Evolutionary conservation across 2,797 vertebrate species (phyloP), one percentile per base, ranked within the genome.

Genomic region (Ctenochaetus hawaiiensis): DNA sequence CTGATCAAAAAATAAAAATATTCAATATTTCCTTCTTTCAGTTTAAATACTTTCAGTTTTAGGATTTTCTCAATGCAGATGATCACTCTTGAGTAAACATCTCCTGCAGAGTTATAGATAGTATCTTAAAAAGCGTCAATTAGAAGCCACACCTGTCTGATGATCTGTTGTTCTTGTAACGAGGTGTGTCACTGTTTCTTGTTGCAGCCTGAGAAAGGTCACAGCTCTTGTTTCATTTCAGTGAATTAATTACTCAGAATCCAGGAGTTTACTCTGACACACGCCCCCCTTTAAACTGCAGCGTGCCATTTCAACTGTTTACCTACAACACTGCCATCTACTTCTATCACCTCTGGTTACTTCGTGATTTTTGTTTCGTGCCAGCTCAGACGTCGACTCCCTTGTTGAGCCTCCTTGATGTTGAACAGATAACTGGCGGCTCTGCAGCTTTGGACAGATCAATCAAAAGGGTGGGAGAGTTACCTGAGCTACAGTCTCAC

Each of bases 401-500:
- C 41, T 68, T 61, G 75, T 78, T 56, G 52, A 43, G 59, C 65
- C 53, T 63, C 41, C 53, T 72, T 47, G 49, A 59, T 60, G 77
- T 77, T 65, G 20, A 75, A 64, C 69, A 70, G 66, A 76, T 63
- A 69, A 74, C 60, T 56, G 82, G 13, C 58, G 5, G 73, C 74
- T 14, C 60, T 13, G 26, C 79, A 67, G 67, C 72, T 80, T 72
- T 48, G 67, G 80, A 76, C 23, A 4, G 74, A 82, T 83, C 81
- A 74, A 73, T 83, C 52, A 5, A 56, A 45, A 67, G 60, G 74
- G 44, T 67, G 79, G 63, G 75, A 49, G 60, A 84, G 82, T 67
- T 76, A 82, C 62, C 65, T 72, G 77, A 76, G 71, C 77, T 57
- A 7, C 80, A 30, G 71, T 72, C 84, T 79, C 72, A 39, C 78